These are phyloP conservation scores for Sitodiplosis mosellana DNA, from an alignment of 1,140 invertebrate species.

Conservation along the genomic window DNA sequence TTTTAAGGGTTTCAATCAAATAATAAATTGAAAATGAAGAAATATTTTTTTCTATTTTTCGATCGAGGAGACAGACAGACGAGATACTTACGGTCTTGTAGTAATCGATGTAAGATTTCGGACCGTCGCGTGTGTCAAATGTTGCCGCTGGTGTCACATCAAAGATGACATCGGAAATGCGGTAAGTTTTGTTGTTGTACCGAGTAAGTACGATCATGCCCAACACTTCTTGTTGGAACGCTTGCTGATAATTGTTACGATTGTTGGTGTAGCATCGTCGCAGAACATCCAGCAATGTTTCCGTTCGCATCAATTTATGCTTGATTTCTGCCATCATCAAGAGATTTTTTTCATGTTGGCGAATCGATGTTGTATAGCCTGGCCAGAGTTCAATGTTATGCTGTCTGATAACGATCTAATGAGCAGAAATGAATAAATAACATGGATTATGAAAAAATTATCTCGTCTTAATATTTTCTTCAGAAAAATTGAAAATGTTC, in stretches of 20 bases:
- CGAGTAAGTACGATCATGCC: slow-evolving; percentile 57
- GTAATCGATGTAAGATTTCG: slow-evolving; percentile 55
- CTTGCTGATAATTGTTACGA: slow-evolving; percentile 29
- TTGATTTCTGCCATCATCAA: slow-evolving; percentile 55
- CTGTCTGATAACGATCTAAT: not conserved
- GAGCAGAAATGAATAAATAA: not conserved
- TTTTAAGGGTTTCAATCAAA: slow-evolving; percentile 2
- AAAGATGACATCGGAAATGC: slow-evolving; percentile 70
- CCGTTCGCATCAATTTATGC: slow-evolving; percentile 43
- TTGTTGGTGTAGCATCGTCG: not conserved
- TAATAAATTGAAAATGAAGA: not conserved
- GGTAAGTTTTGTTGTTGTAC: slow-evolving; percentile 84
- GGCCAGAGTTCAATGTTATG: slow-evolving; percentile 44
- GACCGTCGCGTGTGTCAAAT: slow-evolving; percentile 36
- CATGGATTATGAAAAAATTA: not conserved
- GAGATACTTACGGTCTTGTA: slow-evolving; percentile 36
- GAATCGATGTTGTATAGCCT: slow-evolving; percentile 59
- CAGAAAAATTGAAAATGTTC: too few relatives aligned
- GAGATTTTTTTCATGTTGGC: slow-evolving; percentile 53
- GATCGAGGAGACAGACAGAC: too few relatives aligned
- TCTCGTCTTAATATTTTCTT: too few relatives aligned
- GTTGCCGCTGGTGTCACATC: slow-evolving; percentile 37
- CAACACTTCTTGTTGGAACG: slow-evolving; percentile 37
- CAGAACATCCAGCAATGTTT: slow-evolving; percentile 34
- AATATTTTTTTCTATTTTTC: too few relatives aligned